These are phyloP conservation scores for Agrotis clavis DNA, from an alignment of 2,888 invertebrate genomes.

Conservation along the genomic window DNA sequence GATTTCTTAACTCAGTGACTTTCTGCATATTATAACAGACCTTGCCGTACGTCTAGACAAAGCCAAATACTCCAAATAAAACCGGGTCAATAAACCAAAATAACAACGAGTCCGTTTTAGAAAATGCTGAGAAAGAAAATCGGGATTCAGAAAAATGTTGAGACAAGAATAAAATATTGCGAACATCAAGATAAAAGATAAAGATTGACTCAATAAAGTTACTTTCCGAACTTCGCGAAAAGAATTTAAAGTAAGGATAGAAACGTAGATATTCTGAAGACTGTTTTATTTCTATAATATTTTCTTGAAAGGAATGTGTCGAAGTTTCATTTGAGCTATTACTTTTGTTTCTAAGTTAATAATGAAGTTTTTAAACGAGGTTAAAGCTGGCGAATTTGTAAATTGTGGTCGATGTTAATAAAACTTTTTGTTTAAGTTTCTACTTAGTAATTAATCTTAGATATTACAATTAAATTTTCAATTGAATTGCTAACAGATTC, in stretches of 20 bases:
- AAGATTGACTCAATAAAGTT: slow-evolving; percentile 49
- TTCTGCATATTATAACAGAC: background rate
- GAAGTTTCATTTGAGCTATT: background rate
- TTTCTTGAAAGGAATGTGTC: background rate
- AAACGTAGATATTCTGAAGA: background rate
- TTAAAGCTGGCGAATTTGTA: background rate
- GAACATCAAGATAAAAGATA: slow-evolving; percentile 36
- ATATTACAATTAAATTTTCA: too few species aligned
- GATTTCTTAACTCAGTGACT: background rate
- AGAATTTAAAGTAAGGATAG: slow-evolving; percentile 36
- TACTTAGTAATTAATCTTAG: background rate
- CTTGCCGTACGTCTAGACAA: background rate
- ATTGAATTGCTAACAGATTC: too few species aligned
- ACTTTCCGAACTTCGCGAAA: slow-evolving; percentile 30
- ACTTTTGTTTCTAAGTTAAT: background rate
- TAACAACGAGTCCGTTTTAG: background rate
- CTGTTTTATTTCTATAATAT: background rate
- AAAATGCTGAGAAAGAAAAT: slow-evolving; percentile 2
- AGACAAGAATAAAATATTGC: slow-evolving; percentile 26
- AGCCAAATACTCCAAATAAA: slow-evolving; percentile 11
- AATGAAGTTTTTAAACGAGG: background rate
- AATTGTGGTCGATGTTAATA: background rate
- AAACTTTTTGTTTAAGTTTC: background rate
- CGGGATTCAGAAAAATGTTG: slow-evolving; percentile 27
- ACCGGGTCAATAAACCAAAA: slow-evolving; percentile 1